These are phyloP conservation scores for Eupithecia inturbata DNA, from an alignment of 2,888 invertebrate genomes.

Conservation along the genomic window DNA sequence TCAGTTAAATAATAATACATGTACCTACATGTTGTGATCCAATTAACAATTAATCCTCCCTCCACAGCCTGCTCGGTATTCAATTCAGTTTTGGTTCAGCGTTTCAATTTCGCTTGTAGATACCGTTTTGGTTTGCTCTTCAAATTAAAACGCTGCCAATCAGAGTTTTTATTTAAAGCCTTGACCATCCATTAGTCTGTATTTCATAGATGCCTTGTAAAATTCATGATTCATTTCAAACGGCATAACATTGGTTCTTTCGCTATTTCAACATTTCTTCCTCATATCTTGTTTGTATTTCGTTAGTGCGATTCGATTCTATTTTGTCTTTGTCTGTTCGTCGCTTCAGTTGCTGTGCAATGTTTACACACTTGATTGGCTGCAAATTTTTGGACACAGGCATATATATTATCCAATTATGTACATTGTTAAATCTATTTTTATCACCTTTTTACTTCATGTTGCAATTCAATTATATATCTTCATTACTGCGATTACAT, in stretches of 20 bases:
- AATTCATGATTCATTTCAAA: slow-evolving; percentile 21
- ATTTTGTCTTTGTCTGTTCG: slow-evolving; percentile 30
- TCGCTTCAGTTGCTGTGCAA: slow-evolving; percentile 33
- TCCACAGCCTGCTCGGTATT: slow-evolving; percentile 63
- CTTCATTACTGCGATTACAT: background rate
- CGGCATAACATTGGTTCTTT: slow-evolving; percentile 16
- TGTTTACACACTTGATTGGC: slow-evolving; percentile 36
- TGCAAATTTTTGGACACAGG: slow-evolving; percentile 21
- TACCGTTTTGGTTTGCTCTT: slow-evolving; percentile 68
- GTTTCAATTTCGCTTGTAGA: slow-evolving; percentile 71
- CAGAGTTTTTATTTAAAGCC: slow-evolving; percentile 57
- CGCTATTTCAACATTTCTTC: slow-evolving; percentile 22
- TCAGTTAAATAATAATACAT: slow-evolving; percentile 69
- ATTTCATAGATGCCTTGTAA: slow-evolving; percentile 21
- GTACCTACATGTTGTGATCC: slow-evolving; percentile 68
- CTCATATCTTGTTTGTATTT: slow-evolving; percentile 31
- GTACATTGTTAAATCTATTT: slow-evolving; percentile 43
- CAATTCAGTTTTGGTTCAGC: slow-evolving; percentile 66
- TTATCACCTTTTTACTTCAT: slow-evolving; percentile 42
- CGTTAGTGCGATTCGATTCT: slow-evolving; percentile 31
- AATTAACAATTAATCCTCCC: slow-evolving; percentile 77
- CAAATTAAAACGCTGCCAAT: slow-evolving; percentile 69
- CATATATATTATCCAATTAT: slow-evolving; percentile 36
- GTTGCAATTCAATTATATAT: slow-evolving; percentile 19
- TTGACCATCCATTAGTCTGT: slow-evolving; percentile 47